Conservation (phyloP, 64 coral and sea anemone genomes). For the Astreopora myriophthalma region DNA sequence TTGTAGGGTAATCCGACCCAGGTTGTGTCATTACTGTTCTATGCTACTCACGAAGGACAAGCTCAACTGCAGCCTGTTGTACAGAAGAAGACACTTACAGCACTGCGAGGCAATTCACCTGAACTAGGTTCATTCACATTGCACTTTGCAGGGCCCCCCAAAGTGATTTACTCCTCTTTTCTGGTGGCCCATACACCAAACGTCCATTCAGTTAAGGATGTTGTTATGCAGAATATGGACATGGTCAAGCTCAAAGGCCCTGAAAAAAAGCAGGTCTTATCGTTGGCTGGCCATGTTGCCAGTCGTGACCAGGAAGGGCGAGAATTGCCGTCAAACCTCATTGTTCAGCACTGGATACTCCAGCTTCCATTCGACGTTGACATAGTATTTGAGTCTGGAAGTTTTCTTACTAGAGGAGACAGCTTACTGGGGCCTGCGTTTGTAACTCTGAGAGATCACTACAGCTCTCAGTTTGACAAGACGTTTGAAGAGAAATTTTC, state of each 20-base stretch:
- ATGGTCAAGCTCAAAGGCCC: slow-evolving; percentile 51
- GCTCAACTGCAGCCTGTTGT: slow-evolving; percentile 60
- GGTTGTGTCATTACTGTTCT: slow-evolving; percentile 87
- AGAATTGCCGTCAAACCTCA: slow-evolving; percentile 81
- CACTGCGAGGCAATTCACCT: slow-evolving; percentile 70
- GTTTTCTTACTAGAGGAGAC: slow-evolving; percentile 35
- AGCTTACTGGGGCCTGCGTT: slow-evolving; percentile 73
- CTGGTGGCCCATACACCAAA: slow-evolving; percentile 81
- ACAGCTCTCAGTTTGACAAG: slow-evolving; percentile 74
- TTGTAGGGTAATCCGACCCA: slow-evolving; percentile 74
- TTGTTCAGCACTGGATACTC: slow-evolving; percentile 80
- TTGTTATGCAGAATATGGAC: slow-evolving; percentile 78
- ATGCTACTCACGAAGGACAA: slow-evolving; percentile 79
- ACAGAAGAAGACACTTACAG: slow-evolving; percentile 54
- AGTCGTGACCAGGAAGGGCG: slow-evolving; percentile 66
- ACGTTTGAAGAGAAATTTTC: slow-evolving; percentile 95
- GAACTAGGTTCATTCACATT: slow-evolving; percentile 86
- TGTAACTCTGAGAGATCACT: slow-evolving; percentile 60
- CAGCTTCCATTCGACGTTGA: slow-evolving; percentile 91
- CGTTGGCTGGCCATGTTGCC: slow-evolving; percentile 58
- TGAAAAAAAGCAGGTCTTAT: slow-evolving; percentile 55
- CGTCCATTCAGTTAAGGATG: slow-evolving; percentile 88
- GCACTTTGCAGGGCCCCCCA: slow-evolving; percentile 52
- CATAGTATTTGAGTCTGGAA: slow-evolving; percentile 87
- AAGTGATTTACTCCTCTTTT: slow-evolving; percentile 67